Conservation (phyloP, 2,888 invertebrate genomes). For the Charanyca ferruginea region DNA sequence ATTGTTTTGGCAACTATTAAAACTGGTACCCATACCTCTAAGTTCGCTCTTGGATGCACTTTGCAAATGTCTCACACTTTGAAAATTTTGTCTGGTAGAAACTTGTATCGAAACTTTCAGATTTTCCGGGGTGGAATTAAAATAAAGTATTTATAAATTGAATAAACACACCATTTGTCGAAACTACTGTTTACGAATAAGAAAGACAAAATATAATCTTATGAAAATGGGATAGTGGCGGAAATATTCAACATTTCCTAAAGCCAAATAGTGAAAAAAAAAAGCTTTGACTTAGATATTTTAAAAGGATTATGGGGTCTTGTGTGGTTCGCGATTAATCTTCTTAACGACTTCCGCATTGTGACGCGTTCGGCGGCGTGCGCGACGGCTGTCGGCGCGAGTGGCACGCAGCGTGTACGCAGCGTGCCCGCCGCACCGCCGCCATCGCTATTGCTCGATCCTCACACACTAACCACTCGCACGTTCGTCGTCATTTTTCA, state of each 20-base stretch:
- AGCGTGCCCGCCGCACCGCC: slow-evolving; percentile 46
- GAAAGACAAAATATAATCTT: slow-evolving; percentile 41
- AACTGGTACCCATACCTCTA: slow-evolving; percentile 71
- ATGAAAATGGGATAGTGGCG: slow-evolving; percentile 55
- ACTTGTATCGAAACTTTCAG: slow-evolving; percentile 72
- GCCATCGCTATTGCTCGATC: slow-evolving; percentile 66
- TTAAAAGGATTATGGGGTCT: slow-evolving; percentile 83
- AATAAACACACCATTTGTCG: slow-evolving; percentile 4
- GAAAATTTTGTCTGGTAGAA: slow-evolving; percentile 76
- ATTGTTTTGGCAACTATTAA: slow-evolving; percentile 80
- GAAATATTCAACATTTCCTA: slow-evolving; percentile 66
- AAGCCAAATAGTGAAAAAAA: slow-evolving; percentile 69
- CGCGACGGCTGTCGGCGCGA: slow-evolving; percentile 44
- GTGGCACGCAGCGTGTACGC: slow-evolving; percentile 32
- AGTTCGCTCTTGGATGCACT: slow-evolving; percentile 76
- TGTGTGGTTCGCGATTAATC: slow-evolving; percentile 84
- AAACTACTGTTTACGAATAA: slow-evolving; percentile 22
- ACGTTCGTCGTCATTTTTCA: slow-evolving; percentile 88
- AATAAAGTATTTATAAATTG: slow-evolving; percentile 38
- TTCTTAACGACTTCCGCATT: slow-evolving; percentile 86
- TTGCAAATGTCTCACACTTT: slow-evolving; percentile 77
- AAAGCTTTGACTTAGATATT: slow-evolving; percentile 76
- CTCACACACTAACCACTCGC: slow-evolving; percentile 79
- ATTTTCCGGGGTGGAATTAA: slow-evolving; percentile 60
- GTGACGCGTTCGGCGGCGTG: slow-evolving; percentile 74